phyloP scores from a whole-genome alignment of 53 echinoderm and acorn worm genomes.

The Hippasteria phrygiana region DNA sequence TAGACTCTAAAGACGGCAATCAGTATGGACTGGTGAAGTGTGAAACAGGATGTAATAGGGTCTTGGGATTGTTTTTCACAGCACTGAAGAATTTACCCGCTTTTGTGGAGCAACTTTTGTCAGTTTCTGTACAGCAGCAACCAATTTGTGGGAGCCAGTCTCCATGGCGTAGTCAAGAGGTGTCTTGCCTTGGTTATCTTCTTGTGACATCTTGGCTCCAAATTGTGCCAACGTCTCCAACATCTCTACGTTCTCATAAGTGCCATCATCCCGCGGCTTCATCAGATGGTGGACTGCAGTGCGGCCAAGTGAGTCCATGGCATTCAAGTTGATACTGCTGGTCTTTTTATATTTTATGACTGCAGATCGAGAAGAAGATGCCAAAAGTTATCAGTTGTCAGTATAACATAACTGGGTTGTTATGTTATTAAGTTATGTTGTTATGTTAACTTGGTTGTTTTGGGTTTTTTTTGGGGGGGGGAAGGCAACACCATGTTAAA shows the following conservation, averaged over 20 bases:
- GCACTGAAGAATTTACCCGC: background rate
- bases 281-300: conserved; percentile 78
- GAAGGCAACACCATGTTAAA: too few relatives aligned
- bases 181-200: conserved; percentile 74
- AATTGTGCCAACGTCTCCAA: conserved; percentile 65
- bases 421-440: too few relatives aligned
- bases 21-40: too few relatives aligned
- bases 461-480: too few relatives aligned
- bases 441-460: too few relatives aligned
- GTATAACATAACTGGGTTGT: too few relatives aligned
- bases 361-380: too few relatives aligned
- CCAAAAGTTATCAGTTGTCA: too few relatives aligned
- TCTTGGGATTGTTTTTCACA: background rate
- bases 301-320: conserved; percentile 71
- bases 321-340: conserved; percentile 47
- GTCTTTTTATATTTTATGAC: conserved; percentile 19
- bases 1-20: too few relatives aligned
- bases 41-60: too few relatives aligned
- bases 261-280: conserved; percentile 78
- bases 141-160: conserved; percentile 63
- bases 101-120: conserved; percentile 32
- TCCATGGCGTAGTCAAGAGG: conserved; percentile 82
- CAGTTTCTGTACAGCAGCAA: conserved; percentile 58
- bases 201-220: conserved; percentile 63
- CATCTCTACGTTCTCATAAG: conserved; percentile 78